Conservation (phyloP, 2,113 vertebrate genomes). For the Onychorhynchus coronatus region DNA sequence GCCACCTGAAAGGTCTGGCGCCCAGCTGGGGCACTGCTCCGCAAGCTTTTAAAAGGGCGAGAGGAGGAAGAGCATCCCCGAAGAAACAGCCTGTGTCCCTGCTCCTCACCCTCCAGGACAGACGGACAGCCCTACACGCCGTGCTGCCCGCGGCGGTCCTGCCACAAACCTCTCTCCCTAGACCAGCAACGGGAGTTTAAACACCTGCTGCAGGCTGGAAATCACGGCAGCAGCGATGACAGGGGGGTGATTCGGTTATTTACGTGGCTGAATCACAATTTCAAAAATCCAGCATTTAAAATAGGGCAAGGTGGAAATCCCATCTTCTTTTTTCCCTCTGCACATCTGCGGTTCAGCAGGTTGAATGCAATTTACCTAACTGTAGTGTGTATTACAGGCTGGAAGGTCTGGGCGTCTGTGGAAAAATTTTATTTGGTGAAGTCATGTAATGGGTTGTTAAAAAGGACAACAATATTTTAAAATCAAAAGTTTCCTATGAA, state of each 20-base stretch:
- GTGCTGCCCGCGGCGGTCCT: background rate
- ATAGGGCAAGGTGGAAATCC: background rate
- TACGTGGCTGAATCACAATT: background rate
- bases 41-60: background rate
- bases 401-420: background rate
- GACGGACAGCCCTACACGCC: background rate
- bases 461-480: background rate
- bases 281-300: background rate
- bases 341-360: background rate
- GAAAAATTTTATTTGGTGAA: background rate
- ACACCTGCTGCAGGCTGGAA: background rate
- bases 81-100: background rate
- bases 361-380: background rate
- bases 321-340: background rate
- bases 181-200: background rate
- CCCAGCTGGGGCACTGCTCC: background rate
- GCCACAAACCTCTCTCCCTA: background rate
- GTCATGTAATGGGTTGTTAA: background rate
- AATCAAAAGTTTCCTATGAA: background rate
- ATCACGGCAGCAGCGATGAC: background rate
- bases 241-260: no score
- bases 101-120: background rate
- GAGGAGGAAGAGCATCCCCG: background rate
- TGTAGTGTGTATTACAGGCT: rapidly evolving
- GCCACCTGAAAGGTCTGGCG: background rate